Conservation (phyloP, 1,140 invertebrate genomes). For the Andrena cerasifolii region DNA sequence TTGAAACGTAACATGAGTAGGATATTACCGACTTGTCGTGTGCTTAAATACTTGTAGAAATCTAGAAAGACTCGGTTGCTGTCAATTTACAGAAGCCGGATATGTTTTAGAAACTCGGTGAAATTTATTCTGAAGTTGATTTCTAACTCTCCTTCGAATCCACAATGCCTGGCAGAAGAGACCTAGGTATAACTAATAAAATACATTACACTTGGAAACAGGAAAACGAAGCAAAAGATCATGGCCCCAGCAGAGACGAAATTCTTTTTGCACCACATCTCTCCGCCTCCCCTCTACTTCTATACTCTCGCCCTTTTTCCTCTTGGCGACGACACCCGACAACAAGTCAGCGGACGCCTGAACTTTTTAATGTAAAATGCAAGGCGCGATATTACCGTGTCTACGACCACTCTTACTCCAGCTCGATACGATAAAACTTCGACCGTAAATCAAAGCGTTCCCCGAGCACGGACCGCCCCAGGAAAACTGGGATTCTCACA, state of each 20-base stretch:
- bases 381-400: conserved; percentile 74
- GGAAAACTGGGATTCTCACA: conserved; percentile 66
- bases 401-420: conserved; percentile 52
- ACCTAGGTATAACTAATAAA: too few relatives aligned
- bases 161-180: too few relatives aligned
- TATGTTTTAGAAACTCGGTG: too few relatives aligned
- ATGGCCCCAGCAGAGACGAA: too few relatives aligned
- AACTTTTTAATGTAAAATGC: conserved; percentile 78
- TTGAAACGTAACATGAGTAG: too few relatives aligned
- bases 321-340: conserved; percentile 32
- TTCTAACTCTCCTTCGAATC: too few relatives aligned
- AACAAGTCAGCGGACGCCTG: conserved; percentile 61
- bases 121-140: too few relatives aligned
- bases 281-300: background rate
- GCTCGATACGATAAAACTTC: conserved; percentile 77
- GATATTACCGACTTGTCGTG: too few relatives aligned
- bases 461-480: conserved; percentile 25
- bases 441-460: conserved; percentile 76
- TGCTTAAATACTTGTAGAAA: too few relatives aligned
- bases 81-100: too few relatives aligned
- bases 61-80: too few relatives aligned
- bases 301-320: background rate
- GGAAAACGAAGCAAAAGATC: too few relatives aligned
- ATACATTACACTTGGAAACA: conserved; percentile 26
- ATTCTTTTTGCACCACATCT: conserved; percentile 19